These are phyloP conservation scores for Ptyas mucosa DNA, from an alignment of 2,113 vertebrate species.

Conservation along the genomic window DNA sequence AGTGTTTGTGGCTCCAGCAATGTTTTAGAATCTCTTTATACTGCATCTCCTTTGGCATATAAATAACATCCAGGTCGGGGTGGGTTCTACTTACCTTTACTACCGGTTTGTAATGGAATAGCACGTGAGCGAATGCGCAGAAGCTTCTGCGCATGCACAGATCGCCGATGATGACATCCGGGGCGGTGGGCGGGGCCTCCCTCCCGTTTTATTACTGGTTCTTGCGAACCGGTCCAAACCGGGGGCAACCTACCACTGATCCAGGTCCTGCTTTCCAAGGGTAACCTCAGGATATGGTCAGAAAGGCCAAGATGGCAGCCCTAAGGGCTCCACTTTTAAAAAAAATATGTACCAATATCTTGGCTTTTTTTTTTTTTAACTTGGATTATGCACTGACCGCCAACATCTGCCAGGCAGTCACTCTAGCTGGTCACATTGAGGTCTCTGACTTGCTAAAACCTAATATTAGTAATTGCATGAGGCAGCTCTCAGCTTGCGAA, in stretches of 20 bases:
- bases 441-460: neutral
- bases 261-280: neutral
- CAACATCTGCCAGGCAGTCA: neutral
- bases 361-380: neutral
- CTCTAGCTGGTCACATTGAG: neutral
- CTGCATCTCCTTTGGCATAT: neutral
- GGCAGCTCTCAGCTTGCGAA: neutral
- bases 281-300: neutral
- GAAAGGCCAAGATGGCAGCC: neutral
- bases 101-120: no score
- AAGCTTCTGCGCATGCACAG: no score
- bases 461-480: neutral
- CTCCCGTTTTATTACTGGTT: no score
- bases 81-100: no score
- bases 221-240: no score
- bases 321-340: neutral
- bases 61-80: neutral
- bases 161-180: no score
- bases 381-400: neutral
- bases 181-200: no score
- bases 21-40: neutral
- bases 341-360: neutral
- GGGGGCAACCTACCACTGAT: no score
- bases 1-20: neutral
- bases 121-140: no score